Base-by-base conservation (phyloP, 2,113 vertebrate genomes). In the Malurus elegans region DNA sequence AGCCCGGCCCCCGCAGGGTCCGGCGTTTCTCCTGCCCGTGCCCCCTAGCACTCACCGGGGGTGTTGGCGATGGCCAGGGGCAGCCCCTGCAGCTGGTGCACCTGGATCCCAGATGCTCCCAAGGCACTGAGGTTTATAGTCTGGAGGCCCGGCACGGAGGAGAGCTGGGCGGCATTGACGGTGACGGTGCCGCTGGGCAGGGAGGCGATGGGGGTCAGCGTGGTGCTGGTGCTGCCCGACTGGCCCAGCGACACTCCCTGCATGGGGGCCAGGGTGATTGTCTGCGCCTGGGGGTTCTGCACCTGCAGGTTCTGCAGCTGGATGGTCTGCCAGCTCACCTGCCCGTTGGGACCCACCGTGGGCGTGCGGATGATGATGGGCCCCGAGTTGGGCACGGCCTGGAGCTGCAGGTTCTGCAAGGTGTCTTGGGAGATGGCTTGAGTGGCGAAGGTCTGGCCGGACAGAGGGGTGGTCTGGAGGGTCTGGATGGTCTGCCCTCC, bases 251-350 rank as follows among this genome's bases (percentile, higher is more conserved):
- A 98, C 26, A 99, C 98, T 32, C 99, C 98, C 96, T 99, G 99
- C 96, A 99, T 93, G 14, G 98, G 98, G 47, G 99, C 99, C 97
- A 99, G 96, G 8, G 99, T 99, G 98, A 99, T 98, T 97, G 98
- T 99, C 98, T 99, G 99, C 5, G 99, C 97, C 72, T 98, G 98
- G 44, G 98, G 98, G 92, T 98, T 98, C 54, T 98, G 98, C 65
- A 99, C 99, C 26, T 98, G 93, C 3, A 99, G 98, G 95, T 98
- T 99, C 96, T 99, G 99, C 90, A 99, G 98, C 97, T 99, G 99
- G 95, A 99, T 98, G 60, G 99, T 99, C 91, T 99, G 99, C 99
- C 99, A 99, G 97, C 98, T 99, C 78, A 99, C 98, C 96, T 99
- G 99, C 71, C 99, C 99, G 23, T 99, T 99, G 40, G 99, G 99